Percentiles rank a stretch among this genome's conserved stretches.
Conservation (phyloP, 2,888 invertebrate species). For the Escarpia spicata region DNA sequence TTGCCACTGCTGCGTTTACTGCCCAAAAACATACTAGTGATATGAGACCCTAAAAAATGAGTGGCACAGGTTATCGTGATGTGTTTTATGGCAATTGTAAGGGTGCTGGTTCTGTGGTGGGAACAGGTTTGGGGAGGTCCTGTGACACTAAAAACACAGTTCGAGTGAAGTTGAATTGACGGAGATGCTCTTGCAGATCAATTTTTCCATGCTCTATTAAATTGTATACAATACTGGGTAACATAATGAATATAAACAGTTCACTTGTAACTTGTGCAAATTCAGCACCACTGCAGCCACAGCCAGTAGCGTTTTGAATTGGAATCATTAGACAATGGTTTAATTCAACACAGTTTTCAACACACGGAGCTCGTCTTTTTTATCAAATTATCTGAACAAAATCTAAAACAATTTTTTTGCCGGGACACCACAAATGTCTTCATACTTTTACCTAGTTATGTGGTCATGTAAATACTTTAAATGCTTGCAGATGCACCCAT, state of each 20-base stretch:
- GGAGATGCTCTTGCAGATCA: background rate
- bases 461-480: too few species aligned
- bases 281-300: too few species aligned
- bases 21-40: background rate
- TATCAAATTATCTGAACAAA: too few species aligned
- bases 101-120: background rate
- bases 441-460: background rate
- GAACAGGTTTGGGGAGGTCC: background rate
- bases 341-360: too few species aligned
- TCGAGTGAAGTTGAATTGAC: background rate
- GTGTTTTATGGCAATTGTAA: background rate
- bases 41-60: background rate
- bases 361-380: too few species aligned
- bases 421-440: background rate
- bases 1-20: background rate
- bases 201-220: background rate
- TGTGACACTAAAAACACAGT: slow-evolving; percentile 3
- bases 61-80: background rate
- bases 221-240: background rate
- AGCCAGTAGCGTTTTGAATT: too few species aligned
- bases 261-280: too few species aligned
- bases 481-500: too few species aligned
- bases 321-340: too few species aligned
- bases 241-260: too few species aligned
- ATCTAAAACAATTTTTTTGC: too few species aligned